A percentile compares a stretch with the other conserved stretches of the same genome.
Evolutionary conservation across 2,113 vertebrate species (phyloP).

Genomic region (Callocephalon fimbriatum): DNA sequence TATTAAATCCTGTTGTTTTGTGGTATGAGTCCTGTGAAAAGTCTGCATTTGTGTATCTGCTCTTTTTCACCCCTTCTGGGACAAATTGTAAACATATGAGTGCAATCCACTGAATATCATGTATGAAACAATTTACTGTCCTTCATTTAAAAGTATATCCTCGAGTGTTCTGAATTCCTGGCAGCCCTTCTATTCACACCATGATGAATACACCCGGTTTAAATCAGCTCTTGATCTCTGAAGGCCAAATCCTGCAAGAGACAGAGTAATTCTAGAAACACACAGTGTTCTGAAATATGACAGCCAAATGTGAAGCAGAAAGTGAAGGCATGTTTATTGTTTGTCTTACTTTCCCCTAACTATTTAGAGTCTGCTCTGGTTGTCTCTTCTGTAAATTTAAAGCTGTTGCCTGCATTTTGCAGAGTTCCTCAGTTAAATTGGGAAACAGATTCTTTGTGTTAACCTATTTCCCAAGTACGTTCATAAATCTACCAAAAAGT

Average conservation of each 20-base stretch:
- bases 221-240: slow-evolving; percentile 40
- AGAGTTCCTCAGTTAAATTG: neutral
- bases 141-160: slow-evolving; percentile 21
- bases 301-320: slow-evolving; percentile 26
- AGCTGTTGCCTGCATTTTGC: neutral
- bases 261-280: slow-evolving; percentile 1
- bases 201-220: neutral
- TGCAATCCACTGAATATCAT: neutral
- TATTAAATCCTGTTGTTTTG: neutral
- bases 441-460: neutral
- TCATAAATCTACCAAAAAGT: slow-evolving; percentile 16
- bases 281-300: neutral
- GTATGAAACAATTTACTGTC: slow-evolving; percentile 13
- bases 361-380: neutral
- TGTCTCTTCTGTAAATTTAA: slow-evolving; percentile 10
- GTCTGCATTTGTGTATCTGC: neutral
- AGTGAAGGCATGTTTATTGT: slow-evolving; percentile 30
- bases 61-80: slow-evolving; percentile 8
- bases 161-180: slow-evolving; percentile 4
- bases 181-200: slow-evolving; percentile 7
- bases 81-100: slow-evolving; percentile 29
- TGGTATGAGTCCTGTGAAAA: neutral
- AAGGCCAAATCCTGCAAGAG: neutral
- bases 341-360: slow-evolving; percentile 26
- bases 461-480: slow-evolving; percentile 14